These are phyloP conservation scores for Genyomyrus donnyi DNA, from an alignment of 2,113 vertebrate genomes.

Conservation along the genomic window DNA sequence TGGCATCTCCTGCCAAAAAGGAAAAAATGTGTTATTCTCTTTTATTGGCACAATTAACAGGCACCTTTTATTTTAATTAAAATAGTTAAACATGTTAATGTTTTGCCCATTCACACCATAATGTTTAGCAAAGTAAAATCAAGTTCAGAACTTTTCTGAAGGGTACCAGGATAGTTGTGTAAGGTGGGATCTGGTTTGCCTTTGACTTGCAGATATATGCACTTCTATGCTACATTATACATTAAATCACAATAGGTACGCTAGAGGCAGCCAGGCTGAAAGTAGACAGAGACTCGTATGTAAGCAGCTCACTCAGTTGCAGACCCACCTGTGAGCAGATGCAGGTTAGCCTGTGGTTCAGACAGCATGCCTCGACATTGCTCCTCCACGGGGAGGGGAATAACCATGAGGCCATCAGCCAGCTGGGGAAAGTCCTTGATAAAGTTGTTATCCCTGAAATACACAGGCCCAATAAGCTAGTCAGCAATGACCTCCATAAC, in stretches of 20 bases:
- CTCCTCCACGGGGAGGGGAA: conserved; percentile 89
- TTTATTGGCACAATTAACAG: background rate
- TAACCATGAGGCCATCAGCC: conserved; percentile 88
- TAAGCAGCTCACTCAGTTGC: background rate
- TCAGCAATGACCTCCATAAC: background rate
- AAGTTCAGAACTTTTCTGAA: background rate
- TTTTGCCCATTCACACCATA: background rate
- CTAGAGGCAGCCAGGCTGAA: background rate
- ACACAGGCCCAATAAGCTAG: conserved; percentile 28
- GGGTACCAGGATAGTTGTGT: background rate
- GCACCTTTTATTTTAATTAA: background rate
- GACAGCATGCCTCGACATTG: conserved; percentile 91
- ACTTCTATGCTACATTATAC: background rate
- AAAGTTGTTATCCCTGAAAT: conserved; percentile 92
- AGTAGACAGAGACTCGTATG: background rate
- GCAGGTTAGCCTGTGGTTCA: conserved; percentile 82
- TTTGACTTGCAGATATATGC: background rate
- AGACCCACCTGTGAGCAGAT: conserved; percentile 80
- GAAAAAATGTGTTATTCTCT: background rate
- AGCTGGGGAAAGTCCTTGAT: conserved; percentile 97
- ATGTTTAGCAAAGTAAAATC: background rate
- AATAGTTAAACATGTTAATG: background rate
- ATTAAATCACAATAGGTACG: background rate
- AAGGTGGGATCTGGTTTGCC: background rate
- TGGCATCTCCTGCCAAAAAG: conserved; percentile 69